Evolutionary conservation across 1,140 invertebrate species (phyloP), one percentile per base, ranked within the genome.

Genomic region (Agrypnia vestita): DNA sequence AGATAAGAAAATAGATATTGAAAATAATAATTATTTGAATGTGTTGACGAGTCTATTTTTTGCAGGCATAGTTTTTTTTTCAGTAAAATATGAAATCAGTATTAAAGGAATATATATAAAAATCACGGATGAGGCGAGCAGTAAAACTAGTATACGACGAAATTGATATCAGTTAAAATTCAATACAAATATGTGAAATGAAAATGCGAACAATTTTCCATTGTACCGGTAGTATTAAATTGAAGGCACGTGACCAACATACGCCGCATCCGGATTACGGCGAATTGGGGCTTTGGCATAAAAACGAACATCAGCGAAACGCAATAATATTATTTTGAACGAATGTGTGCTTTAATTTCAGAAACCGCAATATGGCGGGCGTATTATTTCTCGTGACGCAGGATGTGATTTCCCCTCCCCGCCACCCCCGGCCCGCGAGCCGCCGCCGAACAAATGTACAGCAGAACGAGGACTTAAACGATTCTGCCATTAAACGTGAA

Each of bases 401-500:
- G 69, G 69, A 72, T 72, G 69, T 72, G 69, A 72, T 72, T 69
- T 47, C 64, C 64, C 7, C 64, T 15, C 49, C 69, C 25, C 25
- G 25, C 64, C 64, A 11, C 43, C 47, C 49, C 69, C 25, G 25
- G 1, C 49, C 46, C 15, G 19, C 64, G 64, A 46, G n/a, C 35
- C 46, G 69, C 69, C 47, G 21, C 69, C 21, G 69, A 72, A 72
- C 69, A 72, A 72, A 51, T 72, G 69, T 72, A 72, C 47, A 72
- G 47, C 64, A 72, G 69, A 53, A 51, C 47, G 69, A 72, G 69
- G 69, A 72, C 69, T 72, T 72, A 72, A 72, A 72, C 69, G 69
- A 72, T 72, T 72, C 69, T 72, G 69, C 49, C 69, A 72, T 72
- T 72, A 72, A 72, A 72, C 69, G 69, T 72, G 49, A 72, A 72